Conservation (phyloP, 2,888 invertebrate genomes). For the Clusia tigrina region DNA sequence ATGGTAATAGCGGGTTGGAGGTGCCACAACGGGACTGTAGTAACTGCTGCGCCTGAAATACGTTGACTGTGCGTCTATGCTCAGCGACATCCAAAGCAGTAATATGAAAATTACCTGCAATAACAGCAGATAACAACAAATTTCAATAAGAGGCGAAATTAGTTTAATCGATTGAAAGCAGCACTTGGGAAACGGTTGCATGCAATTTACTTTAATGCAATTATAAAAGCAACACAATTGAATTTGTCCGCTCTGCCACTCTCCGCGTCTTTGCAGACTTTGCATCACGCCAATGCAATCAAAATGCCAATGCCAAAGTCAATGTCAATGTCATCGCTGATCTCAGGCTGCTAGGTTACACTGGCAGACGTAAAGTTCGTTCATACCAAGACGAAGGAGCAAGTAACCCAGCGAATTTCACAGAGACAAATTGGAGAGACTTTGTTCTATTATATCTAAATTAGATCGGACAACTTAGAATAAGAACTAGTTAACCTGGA, state of each 20-base stretch:
- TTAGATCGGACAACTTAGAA: no score
- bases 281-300: slow-evolving; percentile 16
- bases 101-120: slow-evolving; percentile 43
- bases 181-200: no score
- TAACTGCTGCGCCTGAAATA: slow-evolving; percentile 45
- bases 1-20: slow-evolving; percentile 42
- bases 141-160: background rate
- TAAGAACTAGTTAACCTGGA: no score
- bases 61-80: slow-evolving; percentile 32
- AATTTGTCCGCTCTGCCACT: background rate
- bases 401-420: no score
- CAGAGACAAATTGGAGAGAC: no score
- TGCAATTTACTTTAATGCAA: background rate
- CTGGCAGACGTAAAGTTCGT: background rate
- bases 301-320: slow-evolving; percentile 4
- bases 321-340: background rate
- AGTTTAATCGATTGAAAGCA: background rate
- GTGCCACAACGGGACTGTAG: slow-evolving; percentile 43
- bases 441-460: no score
- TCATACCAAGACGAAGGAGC: no score
- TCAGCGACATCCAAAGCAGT: slow-evolving; percentile 32
- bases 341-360: no score
- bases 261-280: no score
- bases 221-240: background rate
- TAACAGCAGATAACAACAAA: background rate